These are phyloP conservation scores for Carposina sasakii DNA, from an alignment of 1,140 invertebrate genomes.

Conservation along the genomic window DNA sequence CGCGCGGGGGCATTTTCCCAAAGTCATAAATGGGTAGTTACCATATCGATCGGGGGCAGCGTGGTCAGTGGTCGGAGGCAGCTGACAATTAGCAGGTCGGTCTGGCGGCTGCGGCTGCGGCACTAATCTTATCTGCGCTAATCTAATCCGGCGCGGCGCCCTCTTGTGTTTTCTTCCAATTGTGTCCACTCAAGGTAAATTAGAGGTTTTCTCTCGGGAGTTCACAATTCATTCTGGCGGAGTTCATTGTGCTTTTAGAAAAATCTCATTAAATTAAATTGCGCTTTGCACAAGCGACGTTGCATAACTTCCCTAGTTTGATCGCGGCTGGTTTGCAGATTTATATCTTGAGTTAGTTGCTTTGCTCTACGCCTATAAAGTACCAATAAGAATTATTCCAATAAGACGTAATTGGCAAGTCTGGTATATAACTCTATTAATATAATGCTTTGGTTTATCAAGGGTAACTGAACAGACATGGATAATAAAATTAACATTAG, in stretches of 20 bases:
- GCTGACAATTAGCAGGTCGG: constrained; percentile 47
- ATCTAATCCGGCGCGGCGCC: constrained; percentile 64
- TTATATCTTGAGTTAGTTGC: too few relatives aligned
- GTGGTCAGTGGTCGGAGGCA: not conserved
- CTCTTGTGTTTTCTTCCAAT: constrained; percentile 69
- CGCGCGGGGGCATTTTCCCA: constrained; percentile 14
- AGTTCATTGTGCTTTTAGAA: constrained; percentile 35
- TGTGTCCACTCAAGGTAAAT: constrained; percentile 69
- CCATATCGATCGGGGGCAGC: constrained; percentile 3
- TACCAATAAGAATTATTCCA: too few relatives aligned
- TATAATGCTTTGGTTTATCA: too few relatives aligned
- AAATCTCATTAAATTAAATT: constrained; percentile 17
- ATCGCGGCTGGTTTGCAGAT: constrained; percentile 6
- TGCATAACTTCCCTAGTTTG: constrained; percentile 3
- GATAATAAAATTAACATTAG: too few relatives aligned
- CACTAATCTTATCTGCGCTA: constrained; percentile 65
- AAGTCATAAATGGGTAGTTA: constrained; percentile 4
- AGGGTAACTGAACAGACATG: too few relatives aligned
- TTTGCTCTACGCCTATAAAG: too few relatives aligned
- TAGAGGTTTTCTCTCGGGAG: constrained; percentile 59
- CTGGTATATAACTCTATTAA: too few relatives aligned
- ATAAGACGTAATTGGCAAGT: too few relatives aligned
- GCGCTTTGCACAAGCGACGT: constrained; percentile 1
- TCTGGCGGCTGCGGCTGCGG: constrained; percentile 32
- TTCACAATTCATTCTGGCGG: constrained; percentile 37